Percentiles rank a stretch among this genome's conserved stretches.
phyloP scores from a whole-genome alignment of 2,797 vertebrate genomes.

The Ispidina picta region DNA sequence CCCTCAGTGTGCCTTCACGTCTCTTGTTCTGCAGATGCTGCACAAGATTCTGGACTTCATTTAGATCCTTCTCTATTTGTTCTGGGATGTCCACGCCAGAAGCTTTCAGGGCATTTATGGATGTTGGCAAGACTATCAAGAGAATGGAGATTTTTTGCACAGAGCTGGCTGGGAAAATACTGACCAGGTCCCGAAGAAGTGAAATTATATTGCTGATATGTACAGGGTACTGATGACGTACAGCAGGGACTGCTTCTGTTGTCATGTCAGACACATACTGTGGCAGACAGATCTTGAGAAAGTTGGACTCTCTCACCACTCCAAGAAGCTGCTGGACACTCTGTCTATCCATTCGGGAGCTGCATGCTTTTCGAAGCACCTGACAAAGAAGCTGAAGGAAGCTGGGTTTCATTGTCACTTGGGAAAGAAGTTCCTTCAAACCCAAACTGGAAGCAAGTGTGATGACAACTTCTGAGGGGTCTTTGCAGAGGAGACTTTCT shows the following conservation, averaged over 20 bases:
- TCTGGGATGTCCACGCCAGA: conserved; percentile 81
- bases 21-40: conserved; percentile 85
- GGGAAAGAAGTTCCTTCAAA: conserved; percentile 78
- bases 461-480: conserved; percentile 86
- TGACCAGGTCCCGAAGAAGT: conserved; percentile 85
- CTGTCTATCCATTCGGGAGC: conserved; percentile 79
- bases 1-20: conserved; percentile 84
- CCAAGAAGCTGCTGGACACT: conserved; percentile 84
- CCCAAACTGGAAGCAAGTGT: conserved; percentile 80
- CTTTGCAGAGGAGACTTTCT: conserved; percentile 83
- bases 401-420: conserved; percentile 75
- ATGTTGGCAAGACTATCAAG: conserved; percentile 78
- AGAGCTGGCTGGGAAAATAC: conserved; percentile 87
- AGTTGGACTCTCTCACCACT: conserved; percentile 86
- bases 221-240: conserved; percentile 80
- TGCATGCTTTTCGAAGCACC: conserved; percentile 86
- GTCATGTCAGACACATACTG: conserved; percentile 82
- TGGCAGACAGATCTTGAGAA: conserved; percentile 84
- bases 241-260: conserved; percentile 72
- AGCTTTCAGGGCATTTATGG: conserved; percentile 82
- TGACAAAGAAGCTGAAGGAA: conserved; percentile 86
- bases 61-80: conserved; percentile 78
- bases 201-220: conserved; percentile 85
- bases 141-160: conserved; percentile 81
- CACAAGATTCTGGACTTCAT: conserved; percentile 78